phyloP scores from a whole-genome alignment of 2,888 invertebrate genomes.

The Scelioninae gen. 2 region DNA sequence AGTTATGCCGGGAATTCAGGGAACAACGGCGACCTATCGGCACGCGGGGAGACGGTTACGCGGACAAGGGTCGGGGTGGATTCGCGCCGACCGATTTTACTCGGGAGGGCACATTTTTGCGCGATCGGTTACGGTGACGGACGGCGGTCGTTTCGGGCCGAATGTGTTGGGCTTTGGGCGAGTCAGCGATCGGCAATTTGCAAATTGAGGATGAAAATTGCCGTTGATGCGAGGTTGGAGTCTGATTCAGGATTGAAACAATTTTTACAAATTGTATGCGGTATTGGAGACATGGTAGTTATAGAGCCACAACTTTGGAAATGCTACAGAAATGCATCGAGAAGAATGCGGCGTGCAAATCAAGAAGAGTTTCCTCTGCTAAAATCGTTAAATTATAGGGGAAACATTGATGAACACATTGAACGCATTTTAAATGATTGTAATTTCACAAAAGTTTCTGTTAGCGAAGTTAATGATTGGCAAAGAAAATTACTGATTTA shows the following conservation, averaged over 20 bases:
- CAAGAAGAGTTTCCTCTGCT: slow-evolving; percentile 80
- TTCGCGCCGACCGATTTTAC: too few species aligned
- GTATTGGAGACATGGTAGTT: slow-evolving; percentile 78
- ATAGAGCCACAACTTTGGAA: slow-evolving; percentile 92
- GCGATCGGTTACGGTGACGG: too few species aligned
- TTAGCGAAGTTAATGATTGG: slow-evolving; percentile 82
- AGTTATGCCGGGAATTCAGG: too few species aligned
- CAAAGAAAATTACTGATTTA: slow-evolving; percentile 83
- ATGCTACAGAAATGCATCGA: slow-evolving; percentile 86
- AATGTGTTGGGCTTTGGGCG: too few species aligned
- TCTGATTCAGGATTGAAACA: slow-evolving; percentile 82
- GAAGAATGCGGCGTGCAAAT: slow-evolving; percentile 81
- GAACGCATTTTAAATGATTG: slow-evolving; percentile 77
- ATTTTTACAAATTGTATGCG: slow-evolving; percentile 80
- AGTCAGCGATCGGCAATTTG: too few species aligned
- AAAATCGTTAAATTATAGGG: slow-evolving; percentile 78
- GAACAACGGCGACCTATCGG: too few species aligned
- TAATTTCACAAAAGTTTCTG: slow-evolving; percentile 77
- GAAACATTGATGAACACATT: slow-evolving; percentile 80
- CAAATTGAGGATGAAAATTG: too few species aligned
- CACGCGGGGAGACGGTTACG: too few species aligned
- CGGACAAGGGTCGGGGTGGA: too few species aligned
- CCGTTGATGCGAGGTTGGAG: too few species aligned
- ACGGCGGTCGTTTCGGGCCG: too few species aligned
- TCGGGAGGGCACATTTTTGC: too few species aligned